phyloP scores from a whole-genome alignment of 2,888 invertebrate genomes.

The Exocentrus adspersus region DNA sequence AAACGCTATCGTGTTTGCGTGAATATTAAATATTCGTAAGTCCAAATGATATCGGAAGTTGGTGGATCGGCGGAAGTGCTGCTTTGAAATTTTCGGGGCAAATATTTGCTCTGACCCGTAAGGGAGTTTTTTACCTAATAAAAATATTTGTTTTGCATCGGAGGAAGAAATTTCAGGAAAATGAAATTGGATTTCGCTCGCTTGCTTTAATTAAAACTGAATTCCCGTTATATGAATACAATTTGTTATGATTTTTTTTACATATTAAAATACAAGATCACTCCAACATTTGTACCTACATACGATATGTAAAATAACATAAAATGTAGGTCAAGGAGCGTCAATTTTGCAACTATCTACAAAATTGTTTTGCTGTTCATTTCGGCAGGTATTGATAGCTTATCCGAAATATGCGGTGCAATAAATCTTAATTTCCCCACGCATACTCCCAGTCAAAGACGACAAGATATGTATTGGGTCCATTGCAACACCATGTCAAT shows the following conservation, averaged over 20 bases:
- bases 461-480: not conserved
- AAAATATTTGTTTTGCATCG: not conserved
- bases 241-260: too few relatives aligned
- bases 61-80: constrained; percentile 4
- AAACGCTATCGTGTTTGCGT: constrained; percentile 48
- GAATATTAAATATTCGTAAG: constrained; percentile 37
- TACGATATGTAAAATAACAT: too few relatives aligned
- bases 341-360: too few relatives aligned
- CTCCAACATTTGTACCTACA: too few relatives aligned
- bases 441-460: not conserved
- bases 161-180: not conserved
- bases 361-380: too few relatives aligned
- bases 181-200: not conserved
- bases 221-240: too few relatives aligned
- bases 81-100: constrained; percentile 19
- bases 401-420: too few relatives aligned
- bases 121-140: constrained; percentile 8
- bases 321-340: too few relatives aligned
- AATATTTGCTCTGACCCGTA: constrained; percentile 15
- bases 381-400: too few relatives aligned
- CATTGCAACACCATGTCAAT: not conserved
- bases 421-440: too few relatives aligned
- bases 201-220: too few relatives aligned
- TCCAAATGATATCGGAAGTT: constrained; percentile 25
- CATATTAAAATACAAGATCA: too few relatives aligned